Evolutionary conservation across 1,140 invertebrate genomes (phyloP).

Genomic region (Acarapis woodi): DNA sequence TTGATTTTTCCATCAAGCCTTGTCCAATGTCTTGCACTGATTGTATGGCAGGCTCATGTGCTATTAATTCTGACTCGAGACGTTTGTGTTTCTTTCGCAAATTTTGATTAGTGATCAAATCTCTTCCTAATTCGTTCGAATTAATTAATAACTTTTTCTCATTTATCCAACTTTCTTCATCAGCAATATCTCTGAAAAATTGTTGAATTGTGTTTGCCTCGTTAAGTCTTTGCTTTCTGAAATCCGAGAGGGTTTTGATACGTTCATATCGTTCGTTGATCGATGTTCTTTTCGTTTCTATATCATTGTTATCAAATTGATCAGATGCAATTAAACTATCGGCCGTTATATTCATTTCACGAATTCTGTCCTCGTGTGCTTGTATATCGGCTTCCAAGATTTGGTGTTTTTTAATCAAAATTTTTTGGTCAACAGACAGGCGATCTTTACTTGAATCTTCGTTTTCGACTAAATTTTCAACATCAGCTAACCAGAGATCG

Average conservation of each 20-base stretch:
- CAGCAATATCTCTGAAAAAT: slow-evolving; percentile 96
- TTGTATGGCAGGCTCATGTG: slow-evolving; percentile 88
- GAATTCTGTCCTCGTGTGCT: slow-evolving; percentile 81
- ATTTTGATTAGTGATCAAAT: slow-evolving; percentile 91
- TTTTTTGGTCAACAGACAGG: slow-evolving; percentile 93
- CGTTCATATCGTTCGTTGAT: slow-evolving; percentile 82
- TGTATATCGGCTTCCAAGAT: slow-evolving; percentile 87
- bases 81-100: slow-evolving; percentile 93
- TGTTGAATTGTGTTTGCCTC: slow-evolving; percentile 95
- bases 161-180: slow-evolving; percentile 99
- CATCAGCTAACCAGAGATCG: slow-evolving; percentile 96
- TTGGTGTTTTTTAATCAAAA: slow-evolving; percentile 96
- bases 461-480: slow-evolving; percentile 70
- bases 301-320: slow-evolving; percentile 72
- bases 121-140: slow-evolving; percentile 90
- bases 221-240: slow-evolving; percentile 52
- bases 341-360: slow-evolving; percentile 75
- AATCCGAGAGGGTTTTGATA: slow-evolving; percentile 67
- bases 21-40: slow-evolving; percentile 85
- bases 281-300: slow-evolving; percentile 64
- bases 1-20: slow-evolving; percentile 87
- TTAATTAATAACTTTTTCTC: slow-evolving; percentile 93
- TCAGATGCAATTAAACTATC: slow-evolving; percentile 75
- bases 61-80: slow-evolving; percentile 72
- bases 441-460: slow-evolving; percentile 96